Evolutionary conservation across 2,888 invertebrate species (phyloP).

Genomic region (Xylophagus ater): DNA sequence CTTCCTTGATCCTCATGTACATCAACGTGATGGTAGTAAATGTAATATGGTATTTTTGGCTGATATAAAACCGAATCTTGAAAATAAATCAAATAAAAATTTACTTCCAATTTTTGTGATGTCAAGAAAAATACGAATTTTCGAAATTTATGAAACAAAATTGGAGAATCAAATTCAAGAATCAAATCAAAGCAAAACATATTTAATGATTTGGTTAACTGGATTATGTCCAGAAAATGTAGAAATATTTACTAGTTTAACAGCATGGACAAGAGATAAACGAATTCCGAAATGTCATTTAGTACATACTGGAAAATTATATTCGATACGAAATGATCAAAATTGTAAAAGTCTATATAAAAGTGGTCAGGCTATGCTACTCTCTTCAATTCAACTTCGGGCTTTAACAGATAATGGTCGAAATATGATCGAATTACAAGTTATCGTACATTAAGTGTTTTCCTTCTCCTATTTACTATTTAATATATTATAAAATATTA

Average conservation of each 20-base stretch:
- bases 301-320: constrained; percentile 27
- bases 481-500: too few species aligned
- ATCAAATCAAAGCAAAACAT: background rate
- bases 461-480: too few species aligned
- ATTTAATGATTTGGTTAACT: constrained; percentile 29
- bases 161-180: constrained; percentile 1
- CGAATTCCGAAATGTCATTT: constrained; percentile 21
- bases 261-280: constrained; percentile 18
- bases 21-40: constrained; percentile 20
- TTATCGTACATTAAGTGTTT: constrained; percentile 23
- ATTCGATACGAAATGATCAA: constrained; percentile 26
- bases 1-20: constrained; percentile 25
- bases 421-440: constrained; percentile 26
- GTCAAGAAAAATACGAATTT: constrained; percentile 24
- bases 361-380: constrained; percentile 24
- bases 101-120: constrained; percentile 30
- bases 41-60: constrained; percentile 28
- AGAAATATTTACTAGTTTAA: too few species aligned
- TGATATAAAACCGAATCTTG: constrained; percentile 25
- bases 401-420: constrained; percentile 24
- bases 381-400: constrained; percentile 22
- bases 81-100: constrained; percentile 23
- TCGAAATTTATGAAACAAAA: too few species aligned
- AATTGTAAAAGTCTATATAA: constrained; percentile 19
- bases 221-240: constrained; percentile 24